Conservation (phyloP, 2,113 vertebrate genomes). For the Percina caprodes region DNA sequence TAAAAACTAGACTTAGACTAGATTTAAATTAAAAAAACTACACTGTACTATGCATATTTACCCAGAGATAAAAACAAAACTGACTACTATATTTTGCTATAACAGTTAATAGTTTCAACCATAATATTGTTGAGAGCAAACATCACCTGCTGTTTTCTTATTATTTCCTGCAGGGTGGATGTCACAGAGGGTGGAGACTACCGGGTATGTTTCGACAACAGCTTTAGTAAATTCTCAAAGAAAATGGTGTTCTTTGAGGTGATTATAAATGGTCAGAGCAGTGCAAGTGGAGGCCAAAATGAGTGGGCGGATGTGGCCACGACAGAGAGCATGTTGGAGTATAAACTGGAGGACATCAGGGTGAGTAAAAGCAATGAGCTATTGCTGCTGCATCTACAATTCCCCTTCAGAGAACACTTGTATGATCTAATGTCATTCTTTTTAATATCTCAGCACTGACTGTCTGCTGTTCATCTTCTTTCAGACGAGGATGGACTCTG, state of each 20-base stretch:
- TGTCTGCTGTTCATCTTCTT: neutral
- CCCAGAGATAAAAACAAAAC: no score
- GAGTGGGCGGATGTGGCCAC: slow-evolving; percentile 79
- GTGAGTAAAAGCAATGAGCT: slow-evolving; percentile 56
- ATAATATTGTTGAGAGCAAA: neutral
- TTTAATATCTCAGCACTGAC: neutral
- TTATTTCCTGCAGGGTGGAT: slow-evolving; percentile 82
- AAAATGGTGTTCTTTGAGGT: slow-evolving; percentile 92
- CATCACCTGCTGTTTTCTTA: neutral
- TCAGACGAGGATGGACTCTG: slow-evolving; percentile 84
- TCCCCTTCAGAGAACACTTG: neutral
- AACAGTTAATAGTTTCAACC: neutral
- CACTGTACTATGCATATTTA: no score
- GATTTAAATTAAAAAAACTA: no score
- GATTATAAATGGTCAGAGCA: slow-evolving; percentile 80
- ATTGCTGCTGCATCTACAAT: neutral
- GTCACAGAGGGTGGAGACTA: slow-evolving; percentile 89
- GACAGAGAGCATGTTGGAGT: slow-evolving; percentile 85
- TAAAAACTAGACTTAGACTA: neutral
- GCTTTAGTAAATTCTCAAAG: slow-evolving; percentile 89
- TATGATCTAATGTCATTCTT: neutral
- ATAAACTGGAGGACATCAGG: slow-evolving; percentile 77
- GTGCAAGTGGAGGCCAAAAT: slow-evolving; percentile 35
- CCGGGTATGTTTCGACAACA: slow-evolving; percentile 93
- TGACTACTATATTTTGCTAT: neutral